These are phyloP conservation scores for Pegea sp. DNA, from an alignment of 23 tunicate genomes.

Conservation along the genomic window DNA sequence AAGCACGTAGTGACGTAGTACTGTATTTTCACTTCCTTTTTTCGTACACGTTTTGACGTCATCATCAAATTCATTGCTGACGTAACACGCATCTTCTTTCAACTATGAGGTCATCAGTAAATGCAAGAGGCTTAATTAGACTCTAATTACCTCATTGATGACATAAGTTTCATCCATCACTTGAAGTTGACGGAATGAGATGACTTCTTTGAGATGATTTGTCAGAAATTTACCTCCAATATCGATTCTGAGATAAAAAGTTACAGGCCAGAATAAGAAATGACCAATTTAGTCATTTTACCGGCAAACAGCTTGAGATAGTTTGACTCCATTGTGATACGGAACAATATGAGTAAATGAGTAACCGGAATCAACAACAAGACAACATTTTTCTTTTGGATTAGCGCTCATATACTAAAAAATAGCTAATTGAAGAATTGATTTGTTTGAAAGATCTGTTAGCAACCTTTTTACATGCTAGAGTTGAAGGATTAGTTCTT, in stretches of 20 bases:
- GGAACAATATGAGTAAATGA: conserved; percentile 98
- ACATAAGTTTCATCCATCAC: conserved; percentile 99
- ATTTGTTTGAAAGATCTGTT: neutral
- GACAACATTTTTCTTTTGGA: conserved; percentile 63
- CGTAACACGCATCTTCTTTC: conserved; percentile 72
- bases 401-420: conserved; percentile 23
- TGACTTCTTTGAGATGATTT: conserved; percentile 89
- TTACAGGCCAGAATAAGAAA: neutral
- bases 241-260: conserved; percentile 35
- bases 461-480: conserved; percentile 37
- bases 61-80: conserved; percentile 37
- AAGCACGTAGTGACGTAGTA: conserved; percentile 42
- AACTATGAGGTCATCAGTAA: conserved; percentile 15
- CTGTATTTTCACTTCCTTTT: conserved; percentile 56
- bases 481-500: conserved; percentile 59
- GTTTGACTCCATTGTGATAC: conserved; percentile 37
- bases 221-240: conserved; percentile 93
- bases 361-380: conserved; percentile 81
- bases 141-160: conserved; percentile 39
- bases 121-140: neutral
- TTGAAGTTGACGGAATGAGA: conserved; percentile 84
- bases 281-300: no score
- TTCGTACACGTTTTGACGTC: conserved; percentile 35
- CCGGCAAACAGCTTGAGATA: conserved; percentile 59
- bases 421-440: no score